These are phyloP conservation scores for Siniperca scherzeri DNA, from an alignment of 2,797 vertebrate species.

Conservation along the genomic window DNA sequence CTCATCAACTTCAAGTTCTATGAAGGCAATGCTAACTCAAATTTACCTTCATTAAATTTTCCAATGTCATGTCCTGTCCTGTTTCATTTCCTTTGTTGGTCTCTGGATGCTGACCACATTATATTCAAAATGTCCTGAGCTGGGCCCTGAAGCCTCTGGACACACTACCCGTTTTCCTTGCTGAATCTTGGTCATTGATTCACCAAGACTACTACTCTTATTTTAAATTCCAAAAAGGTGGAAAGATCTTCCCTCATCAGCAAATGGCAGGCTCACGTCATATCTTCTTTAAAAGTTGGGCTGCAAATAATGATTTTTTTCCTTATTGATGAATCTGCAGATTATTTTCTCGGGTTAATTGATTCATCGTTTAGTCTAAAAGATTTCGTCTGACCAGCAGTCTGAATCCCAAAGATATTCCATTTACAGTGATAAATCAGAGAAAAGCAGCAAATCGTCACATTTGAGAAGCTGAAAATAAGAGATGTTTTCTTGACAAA, in stretches of 20 bases:
- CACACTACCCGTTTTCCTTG: not conserved
- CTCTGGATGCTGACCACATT: not conserved
- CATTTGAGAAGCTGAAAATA: not conserved
- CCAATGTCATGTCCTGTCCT: not conserved
- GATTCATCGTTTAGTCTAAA: not conserved
- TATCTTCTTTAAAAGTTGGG: not conserved
- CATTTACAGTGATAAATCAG: not conserved
- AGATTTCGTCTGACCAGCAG: not conserved
- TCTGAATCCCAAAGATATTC: not conserved
- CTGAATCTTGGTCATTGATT: not conserved
- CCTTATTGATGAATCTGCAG: not conserved
- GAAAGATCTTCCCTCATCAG: not conserved
- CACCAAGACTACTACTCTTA: not conserved
- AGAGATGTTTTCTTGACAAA: not conserved
- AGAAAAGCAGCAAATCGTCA: not conserved
- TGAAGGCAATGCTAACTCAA: not conserved
- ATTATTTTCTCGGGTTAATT: not conserved
- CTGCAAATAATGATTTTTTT: not conserved
- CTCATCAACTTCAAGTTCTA: conserved; percentile 23
- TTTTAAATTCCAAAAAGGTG: not conserved
- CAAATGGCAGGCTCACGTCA: not conserved
- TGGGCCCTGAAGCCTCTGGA: not conserved
- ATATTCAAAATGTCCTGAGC: not conserved
- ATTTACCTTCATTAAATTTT: conserved; percentile 27
- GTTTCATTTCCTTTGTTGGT: conserved; percentile 22